Evolutionary conservation across 2,797 vertebrate species (phyloP).

Genomic region (Spinus pinus): DNA sequence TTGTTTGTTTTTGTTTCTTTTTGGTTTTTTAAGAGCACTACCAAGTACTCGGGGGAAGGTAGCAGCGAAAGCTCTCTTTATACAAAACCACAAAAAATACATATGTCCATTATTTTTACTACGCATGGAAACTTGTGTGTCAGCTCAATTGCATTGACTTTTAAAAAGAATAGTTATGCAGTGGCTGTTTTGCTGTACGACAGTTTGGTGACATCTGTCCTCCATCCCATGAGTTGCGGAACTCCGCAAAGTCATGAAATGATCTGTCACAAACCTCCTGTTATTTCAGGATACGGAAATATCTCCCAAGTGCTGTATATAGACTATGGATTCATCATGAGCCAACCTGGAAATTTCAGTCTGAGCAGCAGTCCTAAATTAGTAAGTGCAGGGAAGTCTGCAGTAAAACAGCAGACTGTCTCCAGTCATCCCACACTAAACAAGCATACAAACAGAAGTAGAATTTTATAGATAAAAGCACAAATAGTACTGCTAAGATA

Average conservation of each 20-base stretch:
- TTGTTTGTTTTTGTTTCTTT: not conserved
- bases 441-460: not conserved
- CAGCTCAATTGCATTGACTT: not conserved
- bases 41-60: not conserved
- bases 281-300: conserved; percentile 43
- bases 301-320: not conserved
- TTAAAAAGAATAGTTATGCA: not conserved
- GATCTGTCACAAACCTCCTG: not conserved
- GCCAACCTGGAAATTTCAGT: conserved; percentile 46
- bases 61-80: not conserved
- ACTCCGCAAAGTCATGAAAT: not conserved
- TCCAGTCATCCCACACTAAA: not conserved
- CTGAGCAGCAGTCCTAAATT: conserved; percentile 27
- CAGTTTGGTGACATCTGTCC: not conserved
- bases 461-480: not conserved
- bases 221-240: accelerated
- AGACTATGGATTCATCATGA: not conserved
- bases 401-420: not conserved
- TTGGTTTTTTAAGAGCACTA: not conserved
- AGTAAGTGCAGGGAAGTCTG: not conserved
- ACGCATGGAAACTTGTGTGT: not conserved
- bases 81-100: not conserved
- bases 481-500: not conserved
- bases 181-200: not conserved
- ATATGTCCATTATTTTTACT: not conserved